Evolutionary conservation across 1,140 invertebrate genomes (phyloP).

Genomic region (Zaprionus gabonicus): DNA sequence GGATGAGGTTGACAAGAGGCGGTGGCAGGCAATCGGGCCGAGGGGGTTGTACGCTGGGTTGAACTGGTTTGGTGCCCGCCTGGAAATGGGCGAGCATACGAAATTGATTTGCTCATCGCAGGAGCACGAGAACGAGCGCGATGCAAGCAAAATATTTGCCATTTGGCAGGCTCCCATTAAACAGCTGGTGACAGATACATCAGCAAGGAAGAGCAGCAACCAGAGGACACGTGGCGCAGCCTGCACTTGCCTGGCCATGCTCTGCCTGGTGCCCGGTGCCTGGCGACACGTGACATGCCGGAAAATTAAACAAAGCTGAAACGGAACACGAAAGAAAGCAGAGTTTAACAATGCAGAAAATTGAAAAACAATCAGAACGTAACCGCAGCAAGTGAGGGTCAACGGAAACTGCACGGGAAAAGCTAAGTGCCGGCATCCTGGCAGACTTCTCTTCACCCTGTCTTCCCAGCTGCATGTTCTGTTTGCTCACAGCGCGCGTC

Average conservation of each 20-base stretch:
- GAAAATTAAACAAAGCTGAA: conserved; percentile 71
- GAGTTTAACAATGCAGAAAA: conserved; percentile 84
- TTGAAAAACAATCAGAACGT: conserved; percentile 81
- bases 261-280: conserved; percentile 31
- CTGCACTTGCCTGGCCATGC: conserved; percentile 57
- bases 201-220: neutral
- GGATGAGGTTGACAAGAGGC: conserved; percentile 13
- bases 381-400: conserved; percentile 38
- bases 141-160: conserved; percentile 74
- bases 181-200: conserved; percentile 43
- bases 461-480: neutral
- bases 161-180: conserved; percentile 54
- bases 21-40: neutral
- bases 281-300: conserved; percentile 65
- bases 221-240: conserved; percentile 59
- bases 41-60: conserved; percentile 47
- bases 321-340: conserved; percentile 29
- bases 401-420: conserved; percentile 25
- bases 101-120: conserved; percentile 75
- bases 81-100: conserved; percentile 53
- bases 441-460: neutral
- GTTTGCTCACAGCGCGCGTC: conserved; percentile 65
- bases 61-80: conserved; percentile 54
- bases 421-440: conserved; percentile 72
- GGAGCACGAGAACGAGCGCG: neutral